These are phyloP conservation scores for Carlito syrichta DNA, from an alignment of 2,113 vertebrate species.

Conservation along the genomic window DNA sequence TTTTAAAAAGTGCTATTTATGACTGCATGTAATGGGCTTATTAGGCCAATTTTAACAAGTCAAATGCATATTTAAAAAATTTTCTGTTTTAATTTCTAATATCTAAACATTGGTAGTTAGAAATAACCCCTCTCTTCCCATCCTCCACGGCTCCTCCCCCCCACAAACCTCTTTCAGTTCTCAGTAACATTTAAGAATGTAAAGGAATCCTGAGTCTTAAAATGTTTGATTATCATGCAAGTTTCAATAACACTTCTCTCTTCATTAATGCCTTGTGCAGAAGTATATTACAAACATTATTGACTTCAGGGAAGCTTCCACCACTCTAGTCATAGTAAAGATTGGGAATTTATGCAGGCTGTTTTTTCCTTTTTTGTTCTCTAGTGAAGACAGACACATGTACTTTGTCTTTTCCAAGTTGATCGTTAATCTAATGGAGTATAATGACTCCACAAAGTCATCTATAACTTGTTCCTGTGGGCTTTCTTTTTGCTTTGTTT, in stretches of 20 bases:
- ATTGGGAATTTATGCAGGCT: not conserved
- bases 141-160: accelerated
- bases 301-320: not conserved
- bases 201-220: not conserved
- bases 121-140: not conserved
- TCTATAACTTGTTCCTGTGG: not conserved
- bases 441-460: not conserved
- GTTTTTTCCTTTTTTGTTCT: not conserved
- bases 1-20: not conserved
- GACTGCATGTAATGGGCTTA: not conserved
- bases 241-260: not conserved
- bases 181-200: not conserved
- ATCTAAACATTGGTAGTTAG: not conserved
- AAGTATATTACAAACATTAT: not conserved
- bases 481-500: slow-evolving; percentile 20
- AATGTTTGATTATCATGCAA: not conserved
- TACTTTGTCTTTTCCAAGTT: not conserved
- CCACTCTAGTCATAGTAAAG: not conserved
- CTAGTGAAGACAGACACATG: not conserved
- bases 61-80: not conserved
- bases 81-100: not conserved
- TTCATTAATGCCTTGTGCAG: not conserved
- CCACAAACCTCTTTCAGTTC: not conserved
- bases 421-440: not conserved
- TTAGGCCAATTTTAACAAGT: not conserved